A percentile compares a stretch with the other conserved stretches of the same genome.
phyloP scores from a whole-genome alignment of 1,140 invertebrate genomes.

The Notospermus geniculatus region DNA sequence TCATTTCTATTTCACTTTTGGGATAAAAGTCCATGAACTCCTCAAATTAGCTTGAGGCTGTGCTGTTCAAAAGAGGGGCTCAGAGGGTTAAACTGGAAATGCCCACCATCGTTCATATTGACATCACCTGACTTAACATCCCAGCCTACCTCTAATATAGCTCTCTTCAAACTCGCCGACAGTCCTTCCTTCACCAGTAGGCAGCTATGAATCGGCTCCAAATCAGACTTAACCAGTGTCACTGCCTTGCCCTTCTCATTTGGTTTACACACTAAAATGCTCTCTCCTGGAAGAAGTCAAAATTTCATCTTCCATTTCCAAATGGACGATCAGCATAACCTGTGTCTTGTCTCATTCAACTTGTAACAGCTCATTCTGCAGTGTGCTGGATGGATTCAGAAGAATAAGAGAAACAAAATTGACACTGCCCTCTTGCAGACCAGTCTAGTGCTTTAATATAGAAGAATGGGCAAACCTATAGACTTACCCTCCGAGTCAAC shows the following conservation, averaged over 20 bases:
- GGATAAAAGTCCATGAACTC: too few relatives aligned
- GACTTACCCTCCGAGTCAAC: slow-evolving; percentile 61
- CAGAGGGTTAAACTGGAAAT: too few relatives aligned
- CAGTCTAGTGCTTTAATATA: too few relatives aligned
- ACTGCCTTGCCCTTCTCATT: slow-evolving; percentile 70
- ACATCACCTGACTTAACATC: too few relatives aligned
- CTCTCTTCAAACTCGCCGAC: slow-evolving; percentile 62
- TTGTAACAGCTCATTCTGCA: neutral
- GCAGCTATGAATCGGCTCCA: slow-evolving; percentile 80
- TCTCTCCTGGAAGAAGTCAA: slow-evolving; percentile 70
- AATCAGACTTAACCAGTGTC: slow-evolving; percentile 65
- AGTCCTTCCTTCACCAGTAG: slow-evolving; percentile 60
- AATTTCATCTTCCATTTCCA: neutral
- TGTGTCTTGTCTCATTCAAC: neutral
- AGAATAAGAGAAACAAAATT: too few relatives aligned
- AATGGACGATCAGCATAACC: too few relatives aligned
- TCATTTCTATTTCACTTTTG: too few relatives aligned
- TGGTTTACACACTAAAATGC: slow-evolving; percentile 83
- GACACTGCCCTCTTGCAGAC: too few relatives aligned
- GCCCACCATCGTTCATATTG: too few relatives aligned
- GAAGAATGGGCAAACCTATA: neutral
- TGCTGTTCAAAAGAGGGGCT: too few relatives aligned
- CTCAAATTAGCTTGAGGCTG: too few relatives aligned
- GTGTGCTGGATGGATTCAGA: neutral
- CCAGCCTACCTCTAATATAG: slow-evolving; percentile 61